Evolutionary conservation across 92 coral and sea anemone species (phyloP), one percentile per base, ranked within the genome.

Genomic region (Meandrina meandrites): DNA sequence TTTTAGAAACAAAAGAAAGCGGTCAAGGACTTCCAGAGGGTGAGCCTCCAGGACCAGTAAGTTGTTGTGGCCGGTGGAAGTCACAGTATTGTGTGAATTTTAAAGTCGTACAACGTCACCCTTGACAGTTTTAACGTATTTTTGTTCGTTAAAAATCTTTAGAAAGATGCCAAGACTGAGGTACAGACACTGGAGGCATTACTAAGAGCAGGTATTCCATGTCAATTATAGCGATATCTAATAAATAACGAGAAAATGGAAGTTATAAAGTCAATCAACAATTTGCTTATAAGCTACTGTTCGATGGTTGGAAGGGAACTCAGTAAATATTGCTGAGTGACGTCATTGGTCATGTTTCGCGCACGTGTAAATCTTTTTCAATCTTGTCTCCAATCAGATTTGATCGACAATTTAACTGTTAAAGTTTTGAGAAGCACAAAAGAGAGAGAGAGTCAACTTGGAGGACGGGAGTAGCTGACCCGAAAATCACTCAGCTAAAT

Each of bases 1-100:
- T 48, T 40, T 15, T 34, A 84, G 83, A 86, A 68, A 86, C 54
- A 7, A 77, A 54, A 28, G 83, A 86, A 57, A 80, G 22, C 3
- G 47, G 89, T 67, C 89, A 91, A 34, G 98, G 95, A 13, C 89
- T 94, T 66, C 92, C 98, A 8, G 95, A 92, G 36, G 98, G 98
- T 10, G 95, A 94, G 50, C 92, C 92, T 37, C 84, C 89, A 34
- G 94, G 93, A 48, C 90, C 88, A 80, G 98, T 94, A 86, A 81
- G 89, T 78, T 19, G 56, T 13, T 72, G n/a, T 8, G 48, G 48
- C 11, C n/a, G 22, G 31, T 6, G 17, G 15, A 66, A 24, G 32
- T 3, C 5, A 66, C 35, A 27, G 34, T 3, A 66, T 30, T 66
- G 17, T 13, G 17, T 24, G 32, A 28, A 30, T 27, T 60, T 60